phyloP scores from a whole-genome alignment of 2,113 vertebrate species.

The Tachuris rubrigastra region DNA sequence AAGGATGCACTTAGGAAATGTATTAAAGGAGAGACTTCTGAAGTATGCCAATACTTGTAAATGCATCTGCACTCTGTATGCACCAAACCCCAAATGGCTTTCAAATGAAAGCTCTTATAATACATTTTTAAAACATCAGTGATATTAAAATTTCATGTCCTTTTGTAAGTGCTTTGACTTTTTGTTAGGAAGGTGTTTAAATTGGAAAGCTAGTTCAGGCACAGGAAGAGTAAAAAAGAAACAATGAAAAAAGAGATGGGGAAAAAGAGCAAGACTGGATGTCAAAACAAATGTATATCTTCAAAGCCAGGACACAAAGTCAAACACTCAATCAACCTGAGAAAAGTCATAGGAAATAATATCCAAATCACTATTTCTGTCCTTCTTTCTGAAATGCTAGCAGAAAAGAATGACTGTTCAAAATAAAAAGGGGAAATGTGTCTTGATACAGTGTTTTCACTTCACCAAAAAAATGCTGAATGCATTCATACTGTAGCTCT shows the following conservation, averaged over 20 bases:
- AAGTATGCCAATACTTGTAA: constrained; percentile 49
- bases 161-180: neutral
- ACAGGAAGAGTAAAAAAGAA: neutral
- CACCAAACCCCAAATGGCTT: constrained; percentile 22
- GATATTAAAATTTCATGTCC: constrained; percentile 39
- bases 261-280: constrained; percentile 10
- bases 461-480: neutral
- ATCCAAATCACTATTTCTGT: neutral
- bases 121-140: constrained; percentile 41
- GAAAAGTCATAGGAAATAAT: neutral
- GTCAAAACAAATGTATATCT: constrained; percentile 54
- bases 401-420: neutral
- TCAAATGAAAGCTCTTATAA: constrained; percentile 51
- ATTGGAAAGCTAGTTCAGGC: constrained; percentile 39
- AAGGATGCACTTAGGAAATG: constrained; percentile 43
- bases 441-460: neutral
- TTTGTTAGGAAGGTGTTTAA: neutral
- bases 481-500: neutral
- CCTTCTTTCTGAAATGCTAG: neutral
- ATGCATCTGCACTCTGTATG: neutral
- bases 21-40: neutral
- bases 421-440: neutral
- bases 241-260: neutral
- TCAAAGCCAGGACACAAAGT: constrained; percentile 25
- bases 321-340: constrained; percentile 37